Evolutionary conservation across 2,113 vertebrate species (phyloP), one percentile per base, ranked within the genome.

Genomic region (Takifugu flavidus): DNA sequence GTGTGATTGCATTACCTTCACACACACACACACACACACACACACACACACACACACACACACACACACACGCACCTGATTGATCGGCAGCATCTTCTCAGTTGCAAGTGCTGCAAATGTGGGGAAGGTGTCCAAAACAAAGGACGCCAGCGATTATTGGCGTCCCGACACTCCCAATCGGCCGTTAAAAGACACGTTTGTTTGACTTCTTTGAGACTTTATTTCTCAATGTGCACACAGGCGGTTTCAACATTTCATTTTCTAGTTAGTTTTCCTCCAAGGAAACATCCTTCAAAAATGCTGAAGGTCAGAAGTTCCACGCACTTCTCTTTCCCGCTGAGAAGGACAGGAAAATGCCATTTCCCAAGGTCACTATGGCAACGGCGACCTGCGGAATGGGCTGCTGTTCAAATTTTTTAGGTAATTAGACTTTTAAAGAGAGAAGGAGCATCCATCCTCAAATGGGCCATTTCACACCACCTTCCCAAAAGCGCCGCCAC

Each of bases 391-490:
- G 57, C 49, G 50, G 60, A 72, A 67, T 54, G 47, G 46, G 25
- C 51, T 56, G 27, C 57, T 60, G 59, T 72, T 75, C 51, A 69
- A 59, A 2, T 34, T 5, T 66, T 65, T 45, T 13, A 64, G 70
- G 56, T 64, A 69, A 82, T 79, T 69, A 62, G 52, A 61, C 45
- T 55, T 59, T 56, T 51, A 26, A 54, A 43, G 44, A 63, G 51
- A 31, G 56, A 47, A 39, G 10, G 28, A 39, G 72, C 53, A 62
- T 59, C 49, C 64, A 65, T 13, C 46, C 39, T 53, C 49, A 62
- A 80, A 75, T 57, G 34, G 44, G 25, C 6, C 44, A 65, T 77
- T 77, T 62, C 63, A 64, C 56, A 64, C 43, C 25, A 15, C 77
- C 65, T 13, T 46, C 47, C 44, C 61, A 64, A 74, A 67, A 79